Percentiles rank a stretch among this genome's conserved stretches.
phyloP scores from a whole-genome alignment of 2,113 vertebrate genomes.

The Chloebia gouldiae region DNA sequence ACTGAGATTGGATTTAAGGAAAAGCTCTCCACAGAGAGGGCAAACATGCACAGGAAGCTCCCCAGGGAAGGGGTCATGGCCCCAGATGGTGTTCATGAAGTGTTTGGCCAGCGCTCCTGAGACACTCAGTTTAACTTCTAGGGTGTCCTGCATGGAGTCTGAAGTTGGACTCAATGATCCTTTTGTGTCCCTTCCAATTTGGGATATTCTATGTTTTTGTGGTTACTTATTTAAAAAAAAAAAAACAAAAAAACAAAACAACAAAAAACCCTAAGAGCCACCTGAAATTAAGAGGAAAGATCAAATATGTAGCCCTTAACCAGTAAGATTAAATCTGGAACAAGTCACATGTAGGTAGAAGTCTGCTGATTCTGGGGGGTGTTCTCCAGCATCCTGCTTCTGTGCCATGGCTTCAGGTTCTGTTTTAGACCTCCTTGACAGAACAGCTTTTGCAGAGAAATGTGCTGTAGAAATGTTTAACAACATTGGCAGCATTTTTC shows the following conservation, averaged over 20 bases:
- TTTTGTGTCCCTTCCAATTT: not conserved
- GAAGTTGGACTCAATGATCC: accelerated
- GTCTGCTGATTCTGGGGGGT: not conserved
- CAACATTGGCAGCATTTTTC: not conserved
- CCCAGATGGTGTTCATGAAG: not conserved
- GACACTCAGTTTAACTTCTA: not conserved
- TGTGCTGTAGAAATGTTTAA: not conserved
- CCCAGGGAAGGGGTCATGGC: not conserved
- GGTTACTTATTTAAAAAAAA: not conserved
- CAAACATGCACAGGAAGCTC: not conserved
- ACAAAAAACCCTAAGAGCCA: not conserved
- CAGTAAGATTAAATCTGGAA: not conserved
- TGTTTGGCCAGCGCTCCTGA: not conserved
- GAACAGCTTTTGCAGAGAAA: not conserved
- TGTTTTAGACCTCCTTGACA: not conserved
- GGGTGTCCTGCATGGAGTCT: not conserved
- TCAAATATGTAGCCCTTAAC: not conserved
- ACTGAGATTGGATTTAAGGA: not conserved
- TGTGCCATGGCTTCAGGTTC: not conserved
- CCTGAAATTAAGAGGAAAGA: not conserved
- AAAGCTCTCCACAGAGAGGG: not conserved
- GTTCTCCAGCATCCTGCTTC: not conserved
- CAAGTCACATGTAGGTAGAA: not conserved
- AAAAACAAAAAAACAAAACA: not conserved
- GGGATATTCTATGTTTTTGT: not conserved